A percentile compares a stretch with the other conserved stretches of the same genome.
Evolutionary conservation across 2,888 invertebrate species (phyloP).

Genomic region (Rhabditoides inermis): DNA sequence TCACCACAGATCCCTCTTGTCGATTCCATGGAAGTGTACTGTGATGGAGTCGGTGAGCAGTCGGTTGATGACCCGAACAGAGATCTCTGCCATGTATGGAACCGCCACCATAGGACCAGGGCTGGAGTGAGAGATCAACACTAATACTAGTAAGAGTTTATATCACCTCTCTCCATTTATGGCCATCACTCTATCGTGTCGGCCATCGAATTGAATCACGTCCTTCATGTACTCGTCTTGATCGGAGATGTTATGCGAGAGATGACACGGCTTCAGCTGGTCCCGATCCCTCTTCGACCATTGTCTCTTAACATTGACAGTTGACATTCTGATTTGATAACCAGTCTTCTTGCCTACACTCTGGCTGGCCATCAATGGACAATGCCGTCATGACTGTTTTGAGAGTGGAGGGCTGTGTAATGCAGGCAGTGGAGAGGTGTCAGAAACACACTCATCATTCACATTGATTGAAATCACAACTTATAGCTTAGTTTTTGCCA

Average conservation of each 20-base stretch:
- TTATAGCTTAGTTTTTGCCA: no score
- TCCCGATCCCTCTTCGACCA: constrained; percentile 27
- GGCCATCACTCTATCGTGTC: constrained; percentile 28
- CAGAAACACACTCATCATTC: no score
- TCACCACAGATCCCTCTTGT: no score
- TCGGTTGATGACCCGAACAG: constrained; percentile 38
- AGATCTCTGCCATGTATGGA: constrained; percentile 37
- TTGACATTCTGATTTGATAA: no score
- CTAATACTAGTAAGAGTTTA: background rate
- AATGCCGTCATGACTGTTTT: no score
- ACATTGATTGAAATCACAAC: no score
- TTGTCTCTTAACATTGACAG: constrained; percentile 14
- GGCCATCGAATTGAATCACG: constrained; percentile 30
- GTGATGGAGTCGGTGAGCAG: constrained; percentile 37
- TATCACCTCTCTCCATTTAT: constrained; percentile 36
- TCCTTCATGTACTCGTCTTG: constrained; percentile 13
- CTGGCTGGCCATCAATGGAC: no score
- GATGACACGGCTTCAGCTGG: constrained; percentile 26
- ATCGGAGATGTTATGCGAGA: no score
- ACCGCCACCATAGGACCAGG: constrained; percentile 44
- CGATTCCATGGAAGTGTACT: constrained; percentile 45
- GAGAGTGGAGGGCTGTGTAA: background rate
- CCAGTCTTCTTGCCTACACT: no score
- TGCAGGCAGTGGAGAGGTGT: no score
- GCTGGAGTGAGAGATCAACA: constrained; percentile 13